Base-by-base conservation (phyloP, 1,140 invertebrate genomes). In the Sitophilus oryzae region DNA sequence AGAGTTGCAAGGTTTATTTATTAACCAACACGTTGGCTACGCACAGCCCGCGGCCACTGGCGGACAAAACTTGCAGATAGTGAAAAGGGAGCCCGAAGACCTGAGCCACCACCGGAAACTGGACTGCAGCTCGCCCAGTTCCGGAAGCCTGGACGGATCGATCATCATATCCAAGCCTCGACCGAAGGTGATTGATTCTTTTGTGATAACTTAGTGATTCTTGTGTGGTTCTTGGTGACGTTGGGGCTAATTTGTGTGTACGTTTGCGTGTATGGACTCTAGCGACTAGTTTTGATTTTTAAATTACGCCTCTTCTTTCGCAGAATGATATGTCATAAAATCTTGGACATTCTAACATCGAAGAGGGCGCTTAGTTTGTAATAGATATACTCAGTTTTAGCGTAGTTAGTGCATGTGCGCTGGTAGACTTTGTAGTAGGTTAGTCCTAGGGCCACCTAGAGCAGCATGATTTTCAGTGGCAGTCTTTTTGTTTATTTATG, bases 51-150 rank as follows among this genome's bases (percentile, higher is more conserved):
- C 59, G 55, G 56, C 59, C 21, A 62, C 65, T 67, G 73, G 46
- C 61, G 69, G 65, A 53, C 60, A 77, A 66, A 61, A 76, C 71
- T 65, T 71, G 62, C 66, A 77, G 71, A 63, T 70, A 16, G 77
- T 84, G 34, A 83, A 84, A 68, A 74, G 81, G 45, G 82, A 85
- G 66, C 82, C 82, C 34, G 82, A 84, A 67, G 82, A 85, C 62
- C 70, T 80, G 37, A 79, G 77, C 60, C 73, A 76, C 52, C 74
- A 75, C 68, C 71, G 70, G 23, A 72, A 72, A 56, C 59, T 70
- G 46, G 69, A 71, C 34, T 64, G 62, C 56, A 61, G 60, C 35
- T 71, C 66, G 40, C 66, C 72, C 6, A 61, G 65, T 59, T 64
- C 65, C n/a, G 71, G 58, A 14, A 64, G 65, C 49, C 52, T 67